Conservation (phyloP, 2,888 invertebrate genomes). For the Leptinotarsa rubiginosa region DNA sequence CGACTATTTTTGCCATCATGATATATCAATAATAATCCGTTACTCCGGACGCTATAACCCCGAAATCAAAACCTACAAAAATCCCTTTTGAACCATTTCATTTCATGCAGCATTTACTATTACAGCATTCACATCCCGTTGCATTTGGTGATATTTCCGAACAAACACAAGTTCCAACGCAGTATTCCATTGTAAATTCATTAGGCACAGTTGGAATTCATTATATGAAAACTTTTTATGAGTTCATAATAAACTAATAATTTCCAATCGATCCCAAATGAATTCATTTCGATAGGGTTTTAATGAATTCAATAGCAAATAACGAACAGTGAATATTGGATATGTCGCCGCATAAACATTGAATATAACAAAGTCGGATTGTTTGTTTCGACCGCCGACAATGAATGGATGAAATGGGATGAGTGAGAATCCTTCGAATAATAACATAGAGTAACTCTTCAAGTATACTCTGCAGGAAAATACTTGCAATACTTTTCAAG, state of each 20-base stretch:
- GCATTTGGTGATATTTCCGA: not conserved
- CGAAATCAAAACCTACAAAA: not conserved
- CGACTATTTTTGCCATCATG: too few species aligned
- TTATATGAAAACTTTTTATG: constrained; percentile 2
- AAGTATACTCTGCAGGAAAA: too few species aligned
- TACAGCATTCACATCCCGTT: not conserved
- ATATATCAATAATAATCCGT: not conserved
- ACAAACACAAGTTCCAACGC: not conserved
- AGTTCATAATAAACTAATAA: constrained; percentile 1
- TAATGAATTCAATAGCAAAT: not conserved
- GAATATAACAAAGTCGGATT: not conserved
- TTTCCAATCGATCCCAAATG: constrained; percentile 9
- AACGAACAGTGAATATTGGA: not conserved
- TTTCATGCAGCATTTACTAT: constrained; percentile 1
- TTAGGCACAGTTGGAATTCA: constrained; percentile 4
- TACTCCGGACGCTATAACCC: not conserved
- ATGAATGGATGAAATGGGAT: not conserved
- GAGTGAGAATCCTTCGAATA: too few species aligned
- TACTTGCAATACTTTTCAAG: too few species aligned
- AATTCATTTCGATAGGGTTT: not conserved
- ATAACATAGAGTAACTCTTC: too few species aligned
- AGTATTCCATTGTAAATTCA: constrained; percentile 13
- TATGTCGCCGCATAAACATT: too few species aligned
- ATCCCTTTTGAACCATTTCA: constrained; percentile 6
- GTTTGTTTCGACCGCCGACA: not conserved